Conservation (phyloP, 2,113 vertebrate genomes). For the Tonatia bakeri region DNA sequence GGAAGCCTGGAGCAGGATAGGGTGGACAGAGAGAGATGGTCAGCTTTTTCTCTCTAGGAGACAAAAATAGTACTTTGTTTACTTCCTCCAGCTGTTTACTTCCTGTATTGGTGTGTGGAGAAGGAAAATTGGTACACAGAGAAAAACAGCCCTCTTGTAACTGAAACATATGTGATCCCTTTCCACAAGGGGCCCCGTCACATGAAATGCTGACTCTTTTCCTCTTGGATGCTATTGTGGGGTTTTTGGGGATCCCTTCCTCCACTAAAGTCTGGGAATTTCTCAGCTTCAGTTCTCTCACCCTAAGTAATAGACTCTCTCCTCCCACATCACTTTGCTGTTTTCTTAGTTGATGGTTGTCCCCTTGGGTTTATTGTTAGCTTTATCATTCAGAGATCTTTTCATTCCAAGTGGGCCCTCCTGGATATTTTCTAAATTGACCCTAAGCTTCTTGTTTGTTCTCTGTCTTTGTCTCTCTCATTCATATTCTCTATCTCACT, state of each 20-base stretch:
- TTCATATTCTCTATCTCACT: background rate
- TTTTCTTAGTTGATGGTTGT: background rate
- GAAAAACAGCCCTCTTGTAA: background rate
- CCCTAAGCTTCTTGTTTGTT: background rate
- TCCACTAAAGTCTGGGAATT: background rate
- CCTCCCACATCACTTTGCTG: background rate
- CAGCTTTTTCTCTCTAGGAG: background rate
- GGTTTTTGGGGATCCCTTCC: background rate
- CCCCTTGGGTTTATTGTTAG: background rate
- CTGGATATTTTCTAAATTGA: background rate
- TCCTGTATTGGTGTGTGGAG: background rate
- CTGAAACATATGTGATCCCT: background rate
- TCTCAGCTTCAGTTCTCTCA: background rate
- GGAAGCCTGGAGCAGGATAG: background rate
- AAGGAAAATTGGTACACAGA: background rate
- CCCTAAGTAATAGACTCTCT: background rate
- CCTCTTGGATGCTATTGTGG: background rate
- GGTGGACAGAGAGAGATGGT: background rate
- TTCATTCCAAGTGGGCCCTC: background rate
- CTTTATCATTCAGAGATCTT: background rate
- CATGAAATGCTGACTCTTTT: background rate
- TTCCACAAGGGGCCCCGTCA: background rate
- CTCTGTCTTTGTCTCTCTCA: background rate
- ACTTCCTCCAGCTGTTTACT: background rate
- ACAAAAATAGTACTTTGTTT: background rate